These are phyloP conservation scores for Caenorhabditis inopinata DNA, from an alignment of 1,140 invertebrate genomes.

Conservation along the genomic window DNA sequence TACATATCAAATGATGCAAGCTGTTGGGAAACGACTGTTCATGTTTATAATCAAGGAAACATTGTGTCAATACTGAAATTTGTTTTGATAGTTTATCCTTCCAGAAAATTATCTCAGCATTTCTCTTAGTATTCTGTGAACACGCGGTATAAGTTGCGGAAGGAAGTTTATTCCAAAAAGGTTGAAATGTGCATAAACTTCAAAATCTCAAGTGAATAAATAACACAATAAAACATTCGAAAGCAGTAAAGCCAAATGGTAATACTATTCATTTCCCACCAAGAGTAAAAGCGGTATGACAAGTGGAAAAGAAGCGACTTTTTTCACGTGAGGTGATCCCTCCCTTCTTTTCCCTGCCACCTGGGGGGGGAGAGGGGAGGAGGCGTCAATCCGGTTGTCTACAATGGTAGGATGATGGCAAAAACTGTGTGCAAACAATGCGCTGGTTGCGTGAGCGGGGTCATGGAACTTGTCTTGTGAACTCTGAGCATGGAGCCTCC, in stretches of 20 bases:
- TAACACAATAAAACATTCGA: not conserved
- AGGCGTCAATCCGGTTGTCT: conserved; percentile 32
- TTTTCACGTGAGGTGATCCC: conserved; percentile 33
- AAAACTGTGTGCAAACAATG: conserved; percentile 27
- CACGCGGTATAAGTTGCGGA: too few species aligned
- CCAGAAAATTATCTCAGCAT: too few species aligned
- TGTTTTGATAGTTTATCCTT: too few species aligned
- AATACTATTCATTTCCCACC: conserved; percentile 11
- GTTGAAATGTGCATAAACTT: too few species aligned
- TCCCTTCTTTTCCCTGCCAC: not conserved
- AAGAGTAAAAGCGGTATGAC: conserved; percentile 29
- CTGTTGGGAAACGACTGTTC: too few species aligned
- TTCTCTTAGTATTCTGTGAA: too few species aligned
- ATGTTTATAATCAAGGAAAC: too few species aligned
- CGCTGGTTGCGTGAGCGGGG: conserved; percentile 4
- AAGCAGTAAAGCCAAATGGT: not conserved
- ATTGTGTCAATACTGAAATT: too few species aligned
- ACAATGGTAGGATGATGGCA: conserved; percentile 30
- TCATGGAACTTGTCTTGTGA: conserved; percentile 29
- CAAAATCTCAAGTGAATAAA: too few species aligned
- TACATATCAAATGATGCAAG: too few species aligned
- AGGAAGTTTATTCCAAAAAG: too few species aligned
- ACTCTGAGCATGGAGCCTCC: not conserved
- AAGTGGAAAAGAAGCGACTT: conserved; percentile 29
- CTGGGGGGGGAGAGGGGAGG: not conserved